phyloP scores from a whole-genome alignment of 2,113 vertebrate genomes.

The Acrocephalus kingi region DNA sequence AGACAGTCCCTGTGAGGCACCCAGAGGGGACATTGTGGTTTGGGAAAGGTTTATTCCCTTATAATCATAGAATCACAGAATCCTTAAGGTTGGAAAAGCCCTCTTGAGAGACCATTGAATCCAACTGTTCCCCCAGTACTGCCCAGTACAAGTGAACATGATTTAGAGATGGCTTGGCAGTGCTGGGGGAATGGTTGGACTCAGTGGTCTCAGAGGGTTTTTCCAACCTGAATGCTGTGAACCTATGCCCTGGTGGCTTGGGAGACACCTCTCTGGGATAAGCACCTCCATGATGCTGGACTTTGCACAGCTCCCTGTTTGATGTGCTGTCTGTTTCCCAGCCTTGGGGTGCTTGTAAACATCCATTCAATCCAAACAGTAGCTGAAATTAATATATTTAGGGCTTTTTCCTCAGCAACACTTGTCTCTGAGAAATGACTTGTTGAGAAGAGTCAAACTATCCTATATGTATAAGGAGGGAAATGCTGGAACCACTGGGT shows the following conservation, averaged over 20 bases:
- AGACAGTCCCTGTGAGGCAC: neutral
- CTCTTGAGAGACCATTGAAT: neutral
- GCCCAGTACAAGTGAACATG: neutral
- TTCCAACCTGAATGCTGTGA: neutral
- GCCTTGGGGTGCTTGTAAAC: neutral
- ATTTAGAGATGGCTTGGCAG: neutral
- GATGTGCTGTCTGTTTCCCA: neutral
- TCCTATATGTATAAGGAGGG: neutral
- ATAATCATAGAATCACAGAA: neutral
- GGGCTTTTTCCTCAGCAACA: neutral
- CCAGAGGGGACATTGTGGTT: neutral
- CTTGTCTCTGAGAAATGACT: neutral
- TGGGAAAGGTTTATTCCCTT: neutral
- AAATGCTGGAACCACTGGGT: neutral
- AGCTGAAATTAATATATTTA: neutral
- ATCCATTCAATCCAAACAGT: neutral
- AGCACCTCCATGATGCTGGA: rapidly evolving
- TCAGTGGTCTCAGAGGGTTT: neutral
- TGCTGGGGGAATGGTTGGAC: neutral
- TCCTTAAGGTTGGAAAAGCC: neutral
- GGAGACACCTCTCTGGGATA: neutral
- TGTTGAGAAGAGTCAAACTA: neutral
- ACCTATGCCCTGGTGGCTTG: neutral
- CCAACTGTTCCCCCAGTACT: neutral
- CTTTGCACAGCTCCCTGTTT: neutral